A percentile compares a stretch with the other conserved stretches of the same genome.
Conservation (phyloP, 2,113 vertebrate genomes). For the Campylorhamphus procurvoides region DNA sequence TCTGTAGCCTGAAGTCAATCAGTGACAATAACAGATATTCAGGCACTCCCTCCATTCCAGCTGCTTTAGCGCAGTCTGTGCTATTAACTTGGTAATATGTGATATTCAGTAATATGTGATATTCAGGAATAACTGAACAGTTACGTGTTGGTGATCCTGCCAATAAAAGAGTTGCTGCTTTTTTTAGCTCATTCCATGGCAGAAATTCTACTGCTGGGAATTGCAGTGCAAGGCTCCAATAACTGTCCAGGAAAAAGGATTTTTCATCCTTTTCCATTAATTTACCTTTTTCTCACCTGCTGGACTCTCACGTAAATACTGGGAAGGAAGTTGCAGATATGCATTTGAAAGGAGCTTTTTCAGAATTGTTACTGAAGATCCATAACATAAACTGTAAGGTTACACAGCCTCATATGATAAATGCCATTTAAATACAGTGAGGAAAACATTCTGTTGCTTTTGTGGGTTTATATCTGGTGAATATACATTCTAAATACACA, state of each 20-base stretch:
- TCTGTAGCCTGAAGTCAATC: background rate
- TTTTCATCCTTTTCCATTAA: background rate
- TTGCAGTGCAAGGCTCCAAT: background rate
- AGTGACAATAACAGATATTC: background rate
- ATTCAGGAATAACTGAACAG: background rate
- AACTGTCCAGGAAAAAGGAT: background rate
- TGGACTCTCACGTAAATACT: background rate
- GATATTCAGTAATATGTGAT: too few species aligned
- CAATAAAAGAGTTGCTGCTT: background rate
- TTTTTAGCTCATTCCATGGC: background rate
- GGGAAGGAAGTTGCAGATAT: background rate
- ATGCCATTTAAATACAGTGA: background rate
- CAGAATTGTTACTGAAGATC: conserved; percentile 16
- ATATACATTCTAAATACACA: background rate
- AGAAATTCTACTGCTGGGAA: conserved; percentile 2
- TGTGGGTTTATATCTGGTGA: background rate
- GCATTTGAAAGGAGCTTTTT: background rate
- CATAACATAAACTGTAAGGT: background rate
- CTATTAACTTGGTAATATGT: background rate
- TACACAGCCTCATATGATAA: background rate
- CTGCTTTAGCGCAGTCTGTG: background rate
- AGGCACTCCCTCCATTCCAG: background rate
- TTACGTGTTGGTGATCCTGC: background rate
- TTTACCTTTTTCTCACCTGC: background rate
- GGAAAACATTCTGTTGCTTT: conserved; percentile 4